Evolutionary conservation across 2,113 vertebrate species (phyloP), one percentile per base, ranked within the genome.

Genomic region (Oenanthe melanoleuca): DNA sequence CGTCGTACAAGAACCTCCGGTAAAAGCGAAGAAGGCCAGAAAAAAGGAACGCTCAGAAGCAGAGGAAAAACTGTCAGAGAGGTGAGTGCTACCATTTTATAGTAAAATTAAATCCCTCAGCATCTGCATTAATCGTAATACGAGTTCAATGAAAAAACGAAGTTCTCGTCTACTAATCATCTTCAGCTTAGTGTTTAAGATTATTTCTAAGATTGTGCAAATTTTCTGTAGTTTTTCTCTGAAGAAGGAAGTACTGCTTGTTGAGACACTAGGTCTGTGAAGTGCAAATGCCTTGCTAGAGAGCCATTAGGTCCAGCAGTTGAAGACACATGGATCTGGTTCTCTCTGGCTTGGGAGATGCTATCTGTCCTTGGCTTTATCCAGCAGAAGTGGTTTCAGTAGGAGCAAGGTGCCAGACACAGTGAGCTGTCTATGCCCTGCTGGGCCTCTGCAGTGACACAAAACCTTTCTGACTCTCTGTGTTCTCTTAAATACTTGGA

Each of bases 1-100:
- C 11, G 3, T 34, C 25, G 2, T 17, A 34, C 57, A 60, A 42
- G 80, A 93, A 26, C 45, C 81, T 86, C 50, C 91, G 14, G 26
- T 79, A 70, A 97, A 94, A 85, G 31, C 40, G 31, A 94, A 93
- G 82, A 97, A 95, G 86, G 53, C 40, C 34, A 97, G 65, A 40
- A 98, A 96, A 37, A 95, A 95, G 37, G 96, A 98, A 37, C 50
- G 73, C 61, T 95, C 98, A 3, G 69, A 88, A 26, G 97, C 97
- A 33, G 97, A 98, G 12, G 89, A 93, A 79, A 97, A 63, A 5
- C 23, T 99, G 72, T 97, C 98, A 31, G 72, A 90, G 94, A 98
- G 98, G 99, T 99, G 79, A 82, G 95, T 37, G 34, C 34, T 37
- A 37, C 34, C 34, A 37, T 55, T 57, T 56, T 37, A 16, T 14